These are phyloP conservation scores for Folsomia candida DNA, from an alignment of 2,888 invertebrate species.

Conservation along the genomic window DNA sequence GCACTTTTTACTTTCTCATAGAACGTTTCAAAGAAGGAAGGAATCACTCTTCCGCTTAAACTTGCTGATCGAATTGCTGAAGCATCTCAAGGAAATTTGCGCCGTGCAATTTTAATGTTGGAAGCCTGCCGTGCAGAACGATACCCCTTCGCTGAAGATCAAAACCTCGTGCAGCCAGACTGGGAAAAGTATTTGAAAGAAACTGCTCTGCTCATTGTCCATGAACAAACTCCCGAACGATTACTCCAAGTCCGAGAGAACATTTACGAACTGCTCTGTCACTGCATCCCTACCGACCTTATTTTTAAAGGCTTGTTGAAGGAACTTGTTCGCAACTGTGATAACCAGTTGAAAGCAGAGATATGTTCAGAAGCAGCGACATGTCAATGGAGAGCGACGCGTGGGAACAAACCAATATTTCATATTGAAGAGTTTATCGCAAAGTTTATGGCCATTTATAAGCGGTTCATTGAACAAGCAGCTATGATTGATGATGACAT, in stretches of 20 bases:
- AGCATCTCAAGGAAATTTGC: conserved; percentile 79
- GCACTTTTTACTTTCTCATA: conserved; percentile 54
- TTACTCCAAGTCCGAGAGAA: conserved; percentile 80
- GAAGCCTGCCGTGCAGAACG: conserved; percentile 68
- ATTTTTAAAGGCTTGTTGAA: conserved; percentile 73
- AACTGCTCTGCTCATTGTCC: conserved; percentile 79
- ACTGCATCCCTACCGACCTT: conserved; percentile 88
- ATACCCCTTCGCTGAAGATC: conserved; percentile 49
- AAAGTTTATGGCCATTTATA: conserved; percentile 92
- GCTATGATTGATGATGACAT: conserved; percentile 58
- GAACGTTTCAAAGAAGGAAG: conserved; percentile 75
- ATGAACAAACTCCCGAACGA: conserved; percentile 82
- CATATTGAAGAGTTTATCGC: conserved; percentile 97
- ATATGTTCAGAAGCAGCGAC: conserved; percentile 81
- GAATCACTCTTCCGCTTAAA: conserved; percentile 70
- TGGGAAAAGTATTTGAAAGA: conserved; percentile 87
- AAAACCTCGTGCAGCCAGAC: conserved; percentile 67
- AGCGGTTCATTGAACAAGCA: conserved; percentile 76
- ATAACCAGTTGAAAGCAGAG: conserved; percentile 81
- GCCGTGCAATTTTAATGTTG: conserved; percentile 87
- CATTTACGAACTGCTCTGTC: conserved; percentile 87
- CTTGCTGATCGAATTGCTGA: conserved; percentile 74
- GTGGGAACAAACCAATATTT: conserved; percentile 91
- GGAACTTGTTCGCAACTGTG: conserved; percentile 83
- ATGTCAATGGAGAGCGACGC: conserved; percentile 88